These are phyloP conservation scores for Gambelia wislizenii DNA, from an alignment of 2,797 vertebrate genomes.

Conservation along the genomic window DNA sequence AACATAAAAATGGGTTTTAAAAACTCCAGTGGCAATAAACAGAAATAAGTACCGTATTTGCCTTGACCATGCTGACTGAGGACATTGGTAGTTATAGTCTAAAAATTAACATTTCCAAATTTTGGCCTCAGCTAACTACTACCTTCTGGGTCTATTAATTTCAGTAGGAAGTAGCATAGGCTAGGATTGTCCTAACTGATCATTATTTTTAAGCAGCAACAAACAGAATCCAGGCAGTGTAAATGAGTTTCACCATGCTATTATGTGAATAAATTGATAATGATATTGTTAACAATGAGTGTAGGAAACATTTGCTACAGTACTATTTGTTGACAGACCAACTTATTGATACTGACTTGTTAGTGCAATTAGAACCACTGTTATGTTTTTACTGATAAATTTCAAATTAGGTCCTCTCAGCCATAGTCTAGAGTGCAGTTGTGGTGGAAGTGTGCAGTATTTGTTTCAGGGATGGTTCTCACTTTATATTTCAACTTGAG, in stretches of 20 bases:
- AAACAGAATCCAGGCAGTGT: background rate
- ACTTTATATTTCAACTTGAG: background rate
- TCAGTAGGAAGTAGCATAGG: background rate
- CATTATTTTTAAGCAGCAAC: background rate
- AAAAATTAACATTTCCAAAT: background rate
- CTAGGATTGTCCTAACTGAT: background rate
- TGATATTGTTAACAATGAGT: background rate
- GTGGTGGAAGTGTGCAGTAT: background rate
- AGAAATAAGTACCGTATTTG: background rate
- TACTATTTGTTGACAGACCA: background rate
- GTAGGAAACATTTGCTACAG: background rate
- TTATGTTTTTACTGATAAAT: background rate
- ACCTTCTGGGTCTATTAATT: background rate
- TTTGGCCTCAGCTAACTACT: background rate
- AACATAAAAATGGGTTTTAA: slow-evolving; percentile 2
- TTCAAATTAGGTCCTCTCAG: background rate
- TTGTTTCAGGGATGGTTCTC: background rate
- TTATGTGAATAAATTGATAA: background rate
- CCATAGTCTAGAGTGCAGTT: too few species aligned
- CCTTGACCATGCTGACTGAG: background rate
- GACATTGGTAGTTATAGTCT: too few species aligned
- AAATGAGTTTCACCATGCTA: background rate
- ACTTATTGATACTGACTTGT: background rate
- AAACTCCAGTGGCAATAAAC: background rate
- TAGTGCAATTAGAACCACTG: too few species aligned